phyloP scores from a whole-genome alignment of 2,113 vertebrate genomes.

The Amia ocellicauda region DNA sequence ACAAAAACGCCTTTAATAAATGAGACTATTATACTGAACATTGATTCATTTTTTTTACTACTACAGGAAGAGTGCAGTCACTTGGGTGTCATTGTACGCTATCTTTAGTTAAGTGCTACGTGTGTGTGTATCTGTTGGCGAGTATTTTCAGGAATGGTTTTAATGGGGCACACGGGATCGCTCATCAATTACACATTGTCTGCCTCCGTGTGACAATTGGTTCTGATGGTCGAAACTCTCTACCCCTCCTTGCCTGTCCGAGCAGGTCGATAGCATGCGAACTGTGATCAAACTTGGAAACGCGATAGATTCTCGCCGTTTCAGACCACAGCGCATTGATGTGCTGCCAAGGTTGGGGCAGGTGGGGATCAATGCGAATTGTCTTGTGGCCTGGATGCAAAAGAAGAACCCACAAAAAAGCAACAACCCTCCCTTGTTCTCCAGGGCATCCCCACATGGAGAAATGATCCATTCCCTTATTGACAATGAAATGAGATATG shows the following conservation, averaged over 20 bases:
- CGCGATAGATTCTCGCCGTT: slow-evolving; percentile 51
- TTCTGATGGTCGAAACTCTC: not conserved
- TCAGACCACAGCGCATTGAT: slow-evolving; percentile 52
- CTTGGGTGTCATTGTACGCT: not conserved
- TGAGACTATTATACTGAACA: too few relatives aligned
- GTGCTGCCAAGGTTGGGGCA: slow-evolving; percentile 43
- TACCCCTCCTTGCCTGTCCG: not conserved
- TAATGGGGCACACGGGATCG: not conserved
- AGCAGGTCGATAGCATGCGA: slow-evolving; percentile 44
- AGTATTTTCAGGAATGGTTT: not conserved
- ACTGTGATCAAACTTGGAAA: slow-evolving; percentile 31
- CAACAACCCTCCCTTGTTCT: too few relatives aligned
- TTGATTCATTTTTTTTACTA: too few relatives aligned
- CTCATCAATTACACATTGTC: not conserved
- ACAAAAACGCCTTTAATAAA: too few relatives aligned
- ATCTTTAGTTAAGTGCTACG: too few relatives aligned
- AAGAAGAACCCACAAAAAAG: too few relatives aligned
- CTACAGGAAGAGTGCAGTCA: too few relatives aligned
- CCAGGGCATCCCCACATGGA: too few relatives aligned
- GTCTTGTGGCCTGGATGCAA: slow-evolving; percentile 39
- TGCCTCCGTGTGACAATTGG: not conserved
- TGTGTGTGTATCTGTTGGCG: too few relatives aligned
- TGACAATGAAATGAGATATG: too few relatives aligned
- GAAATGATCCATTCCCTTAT: too few relatives aligned
- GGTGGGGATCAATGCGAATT: slow-evolving; percentile 40